These are phyloP conservation scores for Amiota minor DNA, from an alignment of 2,888 invertebrate genomes.

Conservation along the genomic window DNA sequence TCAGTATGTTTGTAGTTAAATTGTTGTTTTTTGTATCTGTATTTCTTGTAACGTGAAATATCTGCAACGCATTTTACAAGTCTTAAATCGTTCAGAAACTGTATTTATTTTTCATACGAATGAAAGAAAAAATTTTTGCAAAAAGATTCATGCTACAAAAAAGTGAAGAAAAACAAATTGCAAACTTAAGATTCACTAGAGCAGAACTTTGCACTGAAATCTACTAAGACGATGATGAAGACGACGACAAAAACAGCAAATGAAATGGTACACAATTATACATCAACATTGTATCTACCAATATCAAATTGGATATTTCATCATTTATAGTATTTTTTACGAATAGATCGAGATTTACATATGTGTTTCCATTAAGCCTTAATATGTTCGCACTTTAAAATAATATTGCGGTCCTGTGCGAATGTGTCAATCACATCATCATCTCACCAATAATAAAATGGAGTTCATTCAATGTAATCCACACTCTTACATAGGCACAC, in stretches of 20 bases:
- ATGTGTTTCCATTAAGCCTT: background rate
- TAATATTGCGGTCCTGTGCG: background rate
- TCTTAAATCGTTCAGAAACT: slow-evolving; percentile 6
- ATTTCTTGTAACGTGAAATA: slow-evolving; percentile 5
- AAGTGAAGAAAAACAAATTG: slow-evolving; percentile 37
- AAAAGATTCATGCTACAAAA: background rate
- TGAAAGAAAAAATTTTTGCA: slow-evolving; percentile 4
- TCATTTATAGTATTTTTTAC: too few species aligned
- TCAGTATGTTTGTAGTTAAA: slow-evolving; percentile 15
- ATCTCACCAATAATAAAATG: background rate
- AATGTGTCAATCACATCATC: too few species aligned
- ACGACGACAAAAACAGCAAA: background rate
- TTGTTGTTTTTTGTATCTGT: background rate
- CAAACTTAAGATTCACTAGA: slow-evolving; percentile 57
- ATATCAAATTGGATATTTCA: too few species aligned
- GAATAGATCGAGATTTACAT: too few species aligned
- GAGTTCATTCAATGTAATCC: background rate
- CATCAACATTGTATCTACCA: too few species aligned
- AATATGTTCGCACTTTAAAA: background rate
- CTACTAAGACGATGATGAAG: background rate
- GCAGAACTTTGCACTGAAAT: slow-evolving; percentile 52
- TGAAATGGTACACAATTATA: too few species aligned
- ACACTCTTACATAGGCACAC: background rate
- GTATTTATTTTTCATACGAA: background rate
- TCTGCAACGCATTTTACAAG: slow-evolving; percentile 15